Evolutionary conservation across 2,113 vertebrate genomes (phyloP).

Genomic region (Heliornis fulica): DNA sequence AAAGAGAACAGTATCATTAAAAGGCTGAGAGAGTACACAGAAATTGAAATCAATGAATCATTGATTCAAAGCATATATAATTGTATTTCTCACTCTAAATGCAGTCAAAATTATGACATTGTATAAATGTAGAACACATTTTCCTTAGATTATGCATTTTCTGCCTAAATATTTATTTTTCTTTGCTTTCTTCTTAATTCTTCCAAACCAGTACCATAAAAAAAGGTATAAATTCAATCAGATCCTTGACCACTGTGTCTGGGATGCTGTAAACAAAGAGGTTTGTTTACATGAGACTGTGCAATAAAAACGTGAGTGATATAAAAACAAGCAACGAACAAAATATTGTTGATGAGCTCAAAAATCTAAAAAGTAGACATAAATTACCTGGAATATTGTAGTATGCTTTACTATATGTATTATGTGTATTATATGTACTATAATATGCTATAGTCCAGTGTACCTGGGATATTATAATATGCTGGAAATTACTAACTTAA

Average conservation of each 20-base stretch:
- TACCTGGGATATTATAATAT: not conserved
- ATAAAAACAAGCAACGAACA: fast-evolving
- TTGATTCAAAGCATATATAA: not conserved
- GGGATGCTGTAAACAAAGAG: not conserved
- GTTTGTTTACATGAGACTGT: not conserved
- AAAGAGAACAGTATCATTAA: not conserved
- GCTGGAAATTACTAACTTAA: not conserved
- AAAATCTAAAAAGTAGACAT: not conserved
- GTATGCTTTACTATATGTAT: too few species aligned
- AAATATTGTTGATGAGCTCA: not conserved
- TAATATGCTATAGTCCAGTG: too few species aligned
- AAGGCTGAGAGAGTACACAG: not conserved
- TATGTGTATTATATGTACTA: too few species aligned
- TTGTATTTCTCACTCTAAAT: not conserved
- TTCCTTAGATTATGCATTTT: not conserved
- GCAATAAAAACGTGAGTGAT: not conserved
- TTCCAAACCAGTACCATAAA: not conserved
- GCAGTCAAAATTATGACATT: not conserved
- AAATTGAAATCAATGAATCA: not conserved
- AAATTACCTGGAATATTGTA: too few species aligned
- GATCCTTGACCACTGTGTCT: not conserved
- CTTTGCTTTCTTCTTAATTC: not conserved
- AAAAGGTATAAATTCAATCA: not conserved
- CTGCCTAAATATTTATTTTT: not conserved
- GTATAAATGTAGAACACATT: not conserved